These are phyloP conservation scores for Sorex fumeus DNA, from an alignment of 2,113 vertebrate species.

Conservation along the genomic window DNA sequence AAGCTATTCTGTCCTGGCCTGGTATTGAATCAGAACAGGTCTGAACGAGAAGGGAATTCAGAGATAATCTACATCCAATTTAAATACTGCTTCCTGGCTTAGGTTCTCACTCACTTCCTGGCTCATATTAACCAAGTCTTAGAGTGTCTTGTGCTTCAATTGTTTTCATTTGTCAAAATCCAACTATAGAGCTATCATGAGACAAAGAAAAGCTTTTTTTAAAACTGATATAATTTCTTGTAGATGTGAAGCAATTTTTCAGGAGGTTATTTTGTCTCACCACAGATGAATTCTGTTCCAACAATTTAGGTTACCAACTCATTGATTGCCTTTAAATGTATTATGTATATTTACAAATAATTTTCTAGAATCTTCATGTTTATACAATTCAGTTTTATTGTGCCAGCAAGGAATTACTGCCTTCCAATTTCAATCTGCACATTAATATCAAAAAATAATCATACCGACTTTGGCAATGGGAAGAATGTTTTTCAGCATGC, in stretches of 20 bases:
- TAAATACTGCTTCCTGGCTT: background rate
- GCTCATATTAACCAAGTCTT: conserved; percentile 4
- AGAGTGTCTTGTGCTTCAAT: conserved; percentile 17
- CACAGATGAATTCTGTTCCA: conserved; percentile 18
- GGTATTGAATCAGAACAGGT: background rate
- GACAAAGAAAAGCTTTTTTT: background rate
- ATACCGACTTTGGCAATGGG: background rate
- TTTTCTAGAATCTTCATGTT: conserved; percentile 46
- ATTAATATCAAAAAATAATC: conserved; percentile 44
- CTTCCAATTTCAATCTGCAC: conserved; percentile 56
- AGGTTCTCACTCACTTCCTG: conserved; percentile 1
- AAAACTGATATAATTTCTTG: background rate
- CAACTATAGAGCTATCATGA: background rate
- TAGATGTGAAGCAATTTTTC: conserved; percentile 3
- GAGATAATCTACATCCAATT: background rate
- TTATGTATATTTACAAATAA: conserved; percentile 34
- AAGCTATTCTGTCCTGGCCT: background rate
- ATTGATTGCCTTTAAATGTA: conserved; percentile 60
- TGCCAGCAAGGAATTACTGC: conserved; percentile 26
- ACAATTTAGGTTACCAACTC: conserved; percentile 17
- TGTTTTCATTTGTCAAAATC: conserved; percentile 46
- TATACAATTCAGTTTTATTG: conserved; percentile 55
- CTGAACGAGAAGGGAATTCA: background rate
- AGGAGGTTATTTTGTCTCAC: conserved; percentile 7
- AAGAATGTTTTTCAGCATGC: background rate